Base-by-base conservation (phyloP, 2,797 vertebrate genomes). In the Enteromius treurensis region DNA sequence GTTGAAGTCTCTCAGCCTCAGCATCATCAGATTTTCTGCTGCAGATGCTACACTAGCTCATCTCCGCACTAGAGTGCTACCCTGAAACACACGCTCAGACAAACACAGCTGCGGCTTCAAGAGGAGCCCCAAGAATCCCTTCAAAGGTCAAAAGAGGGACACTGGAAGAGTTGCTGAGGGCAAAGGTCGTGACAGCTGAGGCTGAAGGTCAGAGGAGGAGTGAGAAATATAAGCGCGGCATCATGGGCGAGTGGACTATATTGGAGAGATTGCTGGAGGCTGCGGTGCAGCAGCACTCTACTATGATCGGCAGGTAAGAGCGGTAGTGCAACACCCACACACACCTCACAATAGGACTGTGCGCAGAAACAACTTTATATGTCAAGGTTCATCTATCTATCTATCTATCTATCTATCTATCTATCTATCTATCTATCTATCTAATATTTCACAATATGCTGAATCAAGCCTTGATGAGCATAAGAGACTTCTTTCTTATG, bases 221-320 rank as follows among this genome's bases (percentile, higher is more conserved):
- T 23, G 21, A 78, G 26, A 62, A 17, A 49, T 51, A 84, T 60
- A 84, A 84, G 29, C 47, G 65, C 79, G 40, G 82, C 81, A 84
- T 19, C 79, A 89, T 89, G 88, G 96, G 96, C 23, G 96, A 97
- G 92, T 97, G 96, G 96, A 96, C 96, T 86, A 97, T 97, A 86
- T 83, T 97, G 91, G 96, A 97, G 95, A 93, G 96, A 90, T 92
- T 97, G 92, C 94, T 97, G 92, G 96, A 97, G 92, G 96, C 96
- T 64, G 96, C 96, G 75, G 96, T 97, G 87, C 96, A 97, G 93
- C 96, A 97, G 94, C 96, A 97, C 91, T 97, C 96, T 67, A 97
- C 96, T 86, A 97, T 97, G 96, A 97, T 97, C 29, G 94, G 95
- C 80, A 94, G 95, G 95, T 96, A 95, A 94, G 94, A 83, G 82